A percentile compares a stretch with the other conserved stretches of the same genome.
These are phyloP conservation scores for Drosophila bocki DNA, from an alignment of 1,140 invertebrate species.

Conservation along the genomic window DNA sequence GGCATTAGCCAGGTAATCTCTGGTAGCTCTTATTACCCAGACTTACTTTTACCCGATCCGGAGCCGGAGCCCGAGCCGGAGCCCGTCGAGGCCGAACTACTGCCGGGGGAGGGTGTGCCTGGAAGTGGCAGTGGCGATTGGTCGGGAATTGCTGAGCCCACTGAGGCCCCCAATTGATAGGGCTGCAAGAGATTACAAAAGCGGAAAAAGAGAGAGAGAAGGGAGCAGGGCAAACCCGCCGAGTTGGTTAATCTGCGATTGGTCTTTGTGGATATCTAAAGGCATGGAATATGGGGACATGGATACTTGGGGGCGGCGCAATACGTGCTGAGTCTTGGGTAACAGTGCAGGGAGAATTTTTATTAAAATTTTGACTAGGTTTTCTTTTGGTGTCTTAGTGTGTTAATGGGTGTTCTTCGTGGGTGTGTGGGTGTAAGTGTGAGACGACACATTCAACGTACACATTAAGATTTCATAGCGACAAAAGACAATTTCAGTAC, in stretches of 20 bases:
- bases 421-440: background rate
- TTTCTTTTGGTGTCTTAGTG: conserved; percentile 10
- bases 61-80: conserved; percentile 83
- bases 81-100: conserved; percentile 85
- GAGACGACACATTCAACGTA: conserved; percentile 29
- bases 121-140: conserved; percentile 85
- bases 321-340: conserved; percentile 44
- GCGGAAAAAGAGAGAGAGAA: conserved; percentile 9
- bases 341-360: conserved; percentile 23
- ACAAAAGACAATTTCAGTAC: conserved; percentile 35
- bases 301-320: conserved; percentile 19
- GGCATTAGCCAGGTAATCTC: background rate
- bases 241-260: conserved; percentile 23
- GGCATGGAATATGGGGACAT: conserved; percentile 8
- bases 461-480: conserved; percentile 34
- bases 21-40: background rate
- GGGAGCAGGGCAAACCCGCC: conserved; percentile 27
- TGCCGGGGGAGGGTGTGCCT: conserved; percentile 85
- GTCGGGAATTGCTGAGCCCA: conserved; percentile 85
- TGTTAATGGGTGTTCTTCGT: conserved; percentile 26
- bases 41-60: conserved; percentile 81
- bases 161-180: conserved; percentile 85
- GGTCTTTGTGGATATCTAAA: background rate
- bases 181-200: conserved; percentile 69
- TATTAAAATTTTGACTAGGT: conserved; percentile 28